phyloP scores from a whole-genome alignment of 2,888 invertebrate species.

The Cantharis rufa region DNA sequence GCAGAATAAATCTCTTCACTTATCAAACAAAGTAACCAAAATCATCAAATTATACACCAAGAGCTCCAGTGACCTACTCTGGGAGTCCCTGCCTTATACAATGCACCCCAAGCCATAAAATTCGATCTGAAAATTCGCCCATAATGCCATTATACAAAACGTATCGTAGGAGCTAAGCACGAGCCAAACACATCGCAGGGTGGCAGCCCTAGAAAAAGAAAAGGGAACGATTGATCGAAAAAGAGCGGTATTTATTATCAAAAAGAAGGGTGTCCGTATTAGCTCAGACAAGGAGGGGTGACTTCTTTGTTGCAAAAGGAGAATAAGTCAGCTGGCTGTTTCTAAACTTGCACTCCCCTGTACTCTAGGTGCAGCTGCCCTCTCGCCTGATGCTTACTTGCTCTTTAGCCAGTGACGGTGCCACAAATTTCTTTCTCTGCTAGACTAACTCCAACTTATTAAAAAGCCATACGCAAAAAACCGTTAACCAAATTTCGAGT shows the following conservation, averaged over 20 bases:
- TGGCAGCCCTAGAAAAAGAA: conserved; percentile 27
- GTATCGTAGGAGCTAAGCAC: conserved; percentile 36
- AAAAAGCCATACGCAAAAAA: neutral
- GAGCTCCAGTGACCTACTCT: conserved; percentile 46
- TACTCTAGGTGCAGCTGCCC: conserved; percentile 43
- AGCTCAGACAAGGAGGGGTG: conserved; percentile 47
- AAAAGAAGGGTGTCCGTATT: conserved; percentile 42
- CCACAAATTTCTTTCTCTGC: conserved; percentile 1
- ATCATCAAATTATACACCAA: conserved; percentile 25
- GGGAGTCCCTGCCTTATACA: conserved; percentile 23
- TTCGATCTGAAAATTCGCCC: conserved; percentile 36
- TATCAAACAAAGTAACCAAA: conserved; percentile 21
- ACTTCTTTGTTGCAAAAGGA: conserved; percentile 54
- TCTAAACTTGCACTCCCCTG: conserved; percentile 30
- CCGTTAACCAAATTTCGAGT: neutral
- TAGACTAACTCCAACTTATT: neutral
- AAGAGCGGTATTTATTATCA: conserved; percentile 36
- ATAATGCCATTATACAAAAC: conserved; percentile 28
- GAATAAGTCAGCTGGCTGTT: conserved; percentile 56
- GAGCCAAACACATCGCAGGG: conserved; percentile 30
- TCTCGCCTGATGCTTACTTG: conserved; percentile 21
- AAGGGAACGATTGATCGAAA: conserved; percentile 41
- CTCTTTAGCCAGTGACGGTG: conserved; percentile 25
- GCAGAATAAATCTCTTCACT: conserved; percentile 6
- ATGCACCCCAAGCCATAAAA: conserved; percentile 38